Percentiles rank a stretch among this genome's conserved stretches.
These are phyloP conservation scores for Spinibarbus caldwelli DNA, from an alignment of 2,797 vertebrate genomes.

Conservation along the genomic window DNA sequence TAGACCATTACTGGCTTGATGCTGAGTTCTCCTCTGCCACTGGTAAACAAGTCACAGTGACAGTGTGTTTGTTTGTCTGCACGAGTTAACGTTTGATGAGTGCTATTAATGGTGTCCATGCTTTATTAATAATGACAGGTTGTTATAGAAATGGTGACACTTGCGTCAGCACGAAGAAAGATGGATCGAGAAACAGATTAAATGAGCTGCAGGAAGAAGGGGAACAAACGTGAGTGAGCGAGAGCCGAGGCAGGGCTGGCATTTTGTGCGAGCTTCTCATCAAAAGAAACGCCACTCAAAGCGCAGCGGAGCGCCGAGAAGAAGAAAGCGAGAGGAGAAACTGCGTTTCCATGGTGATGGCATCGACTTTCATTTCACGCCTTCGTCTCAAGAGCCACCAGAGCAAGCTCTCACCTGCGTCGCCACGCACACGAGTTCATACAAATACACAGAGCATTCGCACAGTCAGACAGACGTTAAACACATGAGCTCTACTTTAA, in stretches of 20 bases:
- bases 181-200: slow-evolving; percentile 14
- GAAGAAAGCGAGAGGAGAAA: slow-evolving; percentile 50
- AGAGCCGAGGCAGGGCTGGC: slow-evolving; percentile 51
- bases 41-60: slow-evolving; percentile 44
- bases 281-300: slow-evolving; percentile 59
- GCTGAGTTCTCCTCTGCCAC: slow-evolving; percentile 4
- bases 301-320: slow-evolving; percentile 10
- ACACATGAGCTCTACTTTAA: not conserved
- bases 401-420: slow-evolving; percentile 47
- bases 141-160: slow-evolving; percentile 24
- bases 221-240: slow-evolving; percentile 23
- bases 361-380: slow-evolving; percentile 70
- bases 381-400: slow-evolving; percentile 63
- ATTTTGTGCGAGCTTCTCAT: slow-evolving; percentile 60
- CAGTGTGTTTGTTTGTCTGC: slow-evolving; percentile 23
- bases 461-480: slow-evolving; percentile 3
- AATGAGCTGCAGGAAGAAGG: slow-evolving; percentile 2
- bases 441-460: slow-evolving; percentile 19
- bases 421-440: slow-evolving; percentile 14
- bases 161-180: not conserved
- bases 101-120: not conserved
- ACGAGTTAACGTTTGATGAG: slow-evolving; percentile 28
- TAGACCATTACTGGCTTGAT: slow-evolving; percentile 24
- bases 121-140: slow-evolving; percentile 33
- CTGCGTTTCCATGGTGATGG: slow-evolving; percentile 76